Conservation (phyloP, 2,113 vertebrate genomes). For the Plectropomus leopardus region DNA sequence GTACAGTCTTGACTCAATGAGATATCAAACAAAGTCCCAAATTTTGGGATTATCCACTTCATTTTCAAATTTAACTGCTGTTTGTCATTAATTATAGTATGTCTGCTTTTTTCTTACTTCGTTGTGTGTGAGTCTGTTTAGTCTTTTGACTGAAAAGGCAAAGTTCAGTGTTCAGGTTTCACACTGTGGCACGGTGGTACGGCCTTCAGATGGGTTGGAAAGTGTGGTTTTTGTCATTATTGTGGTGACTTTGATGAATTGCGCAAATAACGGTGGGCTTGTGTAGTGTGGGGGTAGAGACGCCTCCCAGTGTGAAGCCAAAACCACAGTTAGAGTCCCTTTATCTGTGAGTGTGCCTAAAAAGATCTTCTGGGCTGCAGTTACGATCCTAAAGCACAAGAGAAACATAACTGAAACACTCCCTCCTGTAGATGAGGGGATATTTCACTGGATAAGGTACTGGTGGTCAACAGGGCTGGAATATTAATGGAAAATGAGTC, state of each 20-base stretch:
- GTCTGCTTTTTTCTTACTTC: slow-evolving; percentile 4
- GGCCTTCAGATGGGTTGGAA: not conserved
- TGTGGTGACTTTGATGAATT: slow-evolving; percentile 10
- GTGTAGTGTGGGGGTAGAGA: not conserved
- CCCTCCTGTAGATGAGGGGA: too few species aligned
- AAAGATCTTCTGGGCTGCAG: not conserved
- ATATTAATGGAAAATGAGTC: too few species aligned
- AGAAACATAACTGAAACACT: too few species aligned
- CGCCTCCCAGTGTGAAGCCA: not conserved
- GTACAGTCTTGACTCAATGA: too few species aligned
- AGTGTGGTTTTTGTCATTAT: not conserved
- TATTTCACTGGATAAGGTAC: too few species aligned
- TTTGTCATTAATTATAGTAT: not conserved
- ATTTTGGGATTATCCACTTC: too few species aligned
- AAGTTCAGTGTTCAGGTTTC: not conserved
- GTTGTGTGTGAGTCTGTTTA: not conserved
- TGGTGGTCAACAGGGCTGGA: too few species aligned
- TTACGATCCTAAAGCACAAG: not conserved
- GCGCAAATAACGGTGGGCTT: not conserved
- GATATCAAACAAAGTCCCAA: too few species aligned
- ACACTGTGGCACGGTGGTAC: not conserved
- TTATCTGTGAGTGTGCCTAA: not conserved
- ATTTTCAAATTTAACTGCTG: too few species aligned
- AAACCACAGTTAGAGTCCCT: not conserved
- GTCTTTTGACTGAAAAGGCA: not conserved